These are phyloP conservation scores for Aporophyla lueneburgensis DNA, from an alignment of 2,888 invertebrate species.

Conservation along the genomic window DNA sequence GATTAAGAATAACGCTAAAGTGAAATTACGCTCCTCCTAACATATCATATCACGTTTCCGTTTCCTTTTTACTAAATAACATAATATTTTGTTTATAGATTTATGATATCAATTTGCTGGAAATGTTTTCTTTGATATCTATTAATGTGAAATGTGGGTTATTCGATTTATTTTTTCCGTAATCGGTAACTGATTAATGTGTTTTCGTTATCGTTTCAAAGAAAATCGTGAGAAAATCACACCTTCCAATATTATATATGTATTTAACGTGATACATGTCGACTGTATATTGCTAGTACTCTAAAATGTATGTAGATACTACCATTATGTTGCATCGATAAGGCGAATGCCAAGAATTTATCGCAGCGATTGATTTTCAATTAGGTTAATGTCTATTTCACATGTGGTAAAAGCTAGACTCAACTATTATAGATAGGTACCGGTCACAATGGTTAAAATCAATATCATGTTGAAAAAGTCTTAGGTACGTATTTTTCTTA, in stretches of 20 bases:
- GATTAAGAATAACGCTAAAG: conserved; percentile 67
- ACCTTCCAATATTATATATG: not conserved
- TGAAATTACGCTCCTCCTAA: conserved; percentile 49
- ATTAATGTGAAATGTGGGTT: conserved; percentile 52
- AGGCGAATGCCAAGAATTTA: conserved; percentile 1
- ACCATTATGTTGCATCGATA: not conserved
- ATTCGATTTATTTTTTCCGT: conserved; percentile 51
- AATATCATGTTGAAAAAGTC: not conserved
- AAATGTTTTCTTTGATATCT: conserved; percentile 51
- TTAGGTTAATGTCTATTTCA: not conserved
- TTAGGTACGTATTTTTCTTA: not conserved
- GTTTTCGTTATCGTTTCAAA: conserved; percentile 46
- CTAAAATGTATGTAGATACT: not conserved
- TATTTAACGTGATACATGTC: not conserved
- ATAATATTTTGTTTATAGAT: conserved; percentile 60
- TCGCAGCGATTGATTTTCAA: conserved; percentile 29
- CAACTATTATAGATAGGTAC: not conserved
- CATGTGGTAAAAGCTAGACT: not conserved
- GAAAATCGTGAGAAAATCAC: conserved; percentile 32
- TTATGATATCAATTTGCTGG: conserved; percentile 63
- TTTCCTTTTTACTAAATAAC: conserved; percentile 55
- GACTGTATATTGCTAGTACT: not conserved
- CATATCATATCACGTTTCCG: conserved; percentile 45
- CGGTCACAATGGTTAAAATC: not conserved
- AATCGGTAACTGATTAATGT: conserved; percentile 55